Evolutionary conservation across 2,113 vertebrate species (phyloP).

Genomic region (Mobula birostris): DNA sequence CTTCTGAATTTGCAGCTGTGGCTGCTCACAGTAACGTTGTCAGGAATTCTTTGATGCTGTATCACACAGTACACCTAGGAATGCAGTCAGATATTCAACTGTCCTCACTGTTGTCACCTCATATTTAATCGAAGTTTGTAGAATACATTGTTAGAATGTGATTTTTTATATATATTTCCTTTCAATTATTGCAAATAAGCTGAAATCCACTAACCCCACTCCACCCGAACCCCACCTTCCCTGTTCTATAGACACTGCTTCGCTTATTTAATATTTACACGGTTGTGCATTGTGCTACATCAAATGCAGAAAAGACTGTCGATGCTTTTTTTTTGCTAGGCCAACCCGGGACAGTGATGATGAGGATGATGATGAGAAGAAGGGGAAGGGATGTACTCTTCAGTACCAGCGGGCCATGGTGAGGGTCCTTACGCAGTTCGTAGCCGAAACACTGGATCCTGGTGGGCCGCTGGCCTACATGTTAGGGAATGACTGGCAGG

Average conservation of each 20-base stretch:
- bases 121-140: neutral
- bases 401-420: slow-evolving; percentile 88
- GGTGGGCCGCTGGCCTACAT: slow-evolving; percentile 72
- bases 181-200: no score
- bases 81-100: neutral
- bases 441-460: slow-evolving; percentile 68
- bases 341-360: slow-evolving; percentile 80
- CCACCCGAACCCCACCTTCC: no score
- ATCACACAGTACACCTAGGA: neutral
- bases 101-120: neutral
- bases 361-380: slow-evolving; percentile 82
- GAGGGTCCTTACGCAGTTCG: slow-evolving; percentile 82
- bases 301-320: neutral
- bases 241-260: neutral
- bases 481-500: slow-evolving; percentile 81
- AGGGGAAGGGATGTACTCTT: slow-evolving; percentile 74
- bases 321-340: slow-evolving; percentile 49
- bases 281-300: neutral
- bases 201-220: neutral
- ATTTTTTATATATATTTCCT: neutral
- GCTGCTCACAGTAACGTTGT: neutral
- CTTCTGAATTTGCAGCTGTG: neutral
- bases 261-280: neutral
- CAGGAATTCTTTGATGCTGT: neutral
- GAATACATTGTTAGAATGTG: neutral